Base-by-base conservation (phyloP, 2,888 invertebrate genomes). In the Cataglyphis cursor region DNA sequence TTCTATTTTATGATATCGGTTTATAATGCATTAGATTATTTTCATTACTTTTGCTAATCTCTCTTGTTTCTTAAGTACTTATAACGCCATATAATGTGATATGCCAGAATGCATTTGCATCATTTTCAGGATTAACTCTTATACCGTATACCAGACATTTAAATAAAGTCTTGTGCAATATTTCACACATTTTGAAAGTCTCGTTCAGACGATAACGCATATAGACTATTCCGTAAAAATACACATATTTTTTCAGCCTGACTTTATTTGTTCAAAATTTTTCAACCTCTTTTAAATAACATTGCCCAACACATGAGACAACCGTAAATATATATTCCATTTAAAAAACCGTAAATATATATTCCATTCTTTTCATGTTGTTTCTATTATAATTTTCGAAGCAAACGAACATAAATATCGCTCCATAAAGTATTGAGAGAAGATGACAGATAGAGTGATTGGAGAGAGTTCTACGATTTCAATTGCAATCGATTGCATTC, bases 401-500 rank as follows among this genome's bases (percentile, higher is more conserved):
- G 5, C 57, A n/a, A 41, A 4, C 9, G 5, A 28, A 15, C 24
- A 18, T 54, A 41, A 65, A 76, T 65, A 65, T 57, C n/a, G 0
- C 6, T 65, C 38, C 15, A 12, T 31, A 35, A 65, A 41, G 31
- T 18, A 68, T 44, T 4, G 8, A 18, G 18, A 70, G 38, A 24
- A 9, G 59, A 41, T 4, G 24, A 35, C 44, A 35, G 24, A 9
- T 4, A 41, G 21, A 48, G 21, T n/a, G 10, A 24, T n/a, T 80
- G 57, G 35, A 61, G 35, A 28, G 35, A 18, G 1, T 70, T 68
- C 31, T 61, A 48, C 44, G 59, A 78, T 78, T 78, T 66, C 61
- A 35, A 21, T 35, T 4, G 18, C 31, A 24, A 80, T 80, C 78
- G 59, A 78, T 78, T 59, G 21, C 18, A 12, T 44, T 68, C 57